Conservation (phyloP, 2,797 vertebrate species). For the Molossus alvarezi region DNA sequence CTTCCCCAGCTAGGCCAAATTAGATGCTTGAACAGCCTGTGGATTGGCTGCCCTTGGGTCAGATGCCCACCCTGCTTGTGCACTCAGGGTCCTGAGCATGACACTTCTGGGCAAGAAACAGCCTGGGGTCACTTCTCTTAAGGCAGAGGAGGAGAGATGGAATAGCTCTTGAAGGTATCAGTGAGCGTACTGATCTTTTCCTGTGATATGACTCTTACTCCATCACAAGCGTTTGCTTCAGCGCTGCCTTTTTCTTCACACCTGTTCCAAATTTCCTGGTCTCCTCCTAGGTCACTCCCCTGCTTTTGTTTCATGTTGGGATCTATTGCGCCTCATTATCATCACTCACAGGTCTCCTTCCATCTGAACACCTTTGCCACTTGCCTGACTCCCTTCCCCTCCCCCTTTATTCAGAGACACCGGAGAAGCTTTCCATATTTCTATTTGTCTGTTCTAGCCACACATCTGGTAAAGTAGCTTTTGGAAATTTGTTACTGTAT, state of each 20-base stretch:
- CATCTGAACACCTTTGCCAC: not conserved
- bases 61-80: not conserved
- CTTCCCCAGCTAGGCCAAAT: slow-evolving; percentile 14
- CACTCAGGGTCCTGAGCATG: not conserved
- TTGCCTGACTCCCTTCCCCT: not conserved
- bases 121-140: not conserved
- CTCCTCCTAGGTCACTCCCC: not conserved
- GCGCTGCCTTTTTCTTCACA: not conserved
- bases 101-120: not conserved
- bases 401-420: not conserved
- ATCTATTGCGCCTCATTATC: not conserved
- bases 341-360: not conserved
- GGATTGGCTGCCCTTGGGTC: not conserved
- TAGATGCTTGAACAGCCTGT: not conserved
- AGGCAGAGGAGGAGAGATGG: not conserved
- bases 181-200: not conserved
- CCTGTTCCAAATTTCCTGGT: not conserved
- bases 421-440: not conserved
- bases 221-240: not conserved
- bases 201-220: not conserved
- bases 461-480: slow-evolving; percentile 58
- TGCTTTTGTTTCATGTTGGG: not conserved
- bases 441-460: not conserved
- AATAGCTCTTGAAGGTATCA: not conserved
- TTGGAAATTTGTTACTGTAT: not conserved